These are phyloP conservation scores for Cancer borealis DNA, from an alignment of 2,888 invertebrate species.

Conservation along the genomic window DNA sequence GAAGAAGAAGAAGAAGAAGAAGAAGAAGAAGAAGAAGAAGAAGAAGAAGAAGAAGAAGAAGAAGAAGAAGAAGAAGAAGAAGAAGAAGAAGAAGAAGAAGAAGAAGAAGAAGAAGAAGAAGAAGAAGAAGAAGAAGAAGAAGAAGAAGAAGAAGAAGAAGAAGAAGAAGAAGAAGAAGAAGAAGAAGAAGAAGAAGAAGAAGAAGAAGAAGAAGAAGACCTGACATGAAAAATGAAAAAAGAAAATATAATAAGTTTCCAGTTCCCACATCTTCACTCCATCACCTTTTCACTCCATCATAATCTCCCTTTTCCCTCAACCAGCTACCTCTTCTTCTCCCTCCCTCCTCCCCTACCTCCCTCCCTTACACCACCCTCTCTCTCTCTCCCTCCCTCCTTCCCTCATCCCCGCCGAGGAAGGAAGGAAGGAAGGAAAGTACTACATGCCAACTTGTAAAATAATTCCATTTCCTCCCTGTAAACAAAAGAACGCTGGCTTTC, in stretches of 20 bases:
- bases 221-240: neutral
- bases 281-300: neutral
- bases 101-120: too few species aligned
- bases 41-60: neutral
- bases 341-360: neutral
- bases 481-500: conserved; percentile 9
- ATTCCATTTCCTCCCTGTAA: conserved; percentile 17
- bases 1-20: neutral
- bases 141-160: neutral
- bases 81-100: too few species aligned
- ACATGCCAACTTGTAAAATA: neutral
- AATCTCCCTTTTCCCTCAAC: neutral
- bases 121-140: neutral
- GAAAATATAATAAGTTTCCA: neutral
- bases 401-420: neutral
- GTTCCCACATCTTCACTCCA: neutral
- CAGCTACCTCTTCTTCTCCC: neutral
- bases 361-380: neutral
- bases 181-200: neutral
- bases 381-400: neutral
- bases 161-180: neutral
- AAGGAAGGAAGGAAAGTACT: neutral
- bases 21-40: neutral
- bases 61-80: too few species aligned
- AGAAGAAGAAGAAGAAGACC: neutral